Evolutionary conservation across 2,113 vertebrate genomes (phyloP), one percentile per base, ranked within the genome.

Genomic region (Labeo catla): DNA sequence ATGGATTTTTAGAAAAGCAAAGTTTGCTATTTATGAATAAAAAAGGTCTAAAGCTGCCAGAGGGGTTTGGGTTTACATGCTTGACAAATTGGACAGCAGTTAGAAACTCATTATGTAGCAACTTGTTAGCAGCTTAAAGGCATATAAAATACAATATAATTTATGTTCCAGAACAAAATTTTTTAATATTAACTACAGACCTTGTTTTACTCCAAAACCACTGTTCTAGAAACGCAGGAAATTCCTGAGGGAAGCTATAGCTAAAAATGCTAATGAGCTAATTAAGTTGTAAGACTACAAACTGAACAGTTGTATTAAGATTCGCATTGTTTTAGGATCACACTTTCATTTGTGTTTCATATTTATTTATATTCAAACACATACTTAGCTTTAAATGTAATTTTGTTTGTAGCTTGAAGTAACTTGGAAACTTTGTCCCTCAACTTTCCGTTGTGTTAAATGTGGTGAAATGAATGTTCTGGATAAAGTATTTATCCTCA

Each of bases 351-450:
- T 1, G 28, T 28, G 28, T 28, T 28, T 28, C 1, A 28, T 28
- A 28, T 28, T 28, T 28, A 28, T 28, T 28, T 45, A 21, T 73
- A 12, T 66, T 21, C 68, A 43, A 21, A 47, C 23, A 47, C 72
- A 12, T 45, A 47, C 70, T 21, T 47, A 6, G 43, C 19, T 23
- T 49, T 11, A 54, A 19, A 8, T 47, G 1, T 45, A 9, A 68
- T 45, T 45, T 2, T 74, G 3, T 74, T 49, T 23, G 73, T 28
- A 74, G 68, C 36, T 70, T 70, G 8, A 19, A 70, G 8, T 74
- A 49, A 21, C n/a, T 74, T 47, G 13, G 66, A 68, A 45, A 28
- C 76, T 57, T 59, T 50, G 66, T 36, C 52, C 43, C 78, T 84
- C 39, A 39, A 43, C 39, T 82, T 70, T 8, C 9, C 15, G 21